These are phyloP conservation scores for Sebastes nivosus DNA, from an alignment of 2,797 vertebrate species.

Conservation along the genomic window DNA sequence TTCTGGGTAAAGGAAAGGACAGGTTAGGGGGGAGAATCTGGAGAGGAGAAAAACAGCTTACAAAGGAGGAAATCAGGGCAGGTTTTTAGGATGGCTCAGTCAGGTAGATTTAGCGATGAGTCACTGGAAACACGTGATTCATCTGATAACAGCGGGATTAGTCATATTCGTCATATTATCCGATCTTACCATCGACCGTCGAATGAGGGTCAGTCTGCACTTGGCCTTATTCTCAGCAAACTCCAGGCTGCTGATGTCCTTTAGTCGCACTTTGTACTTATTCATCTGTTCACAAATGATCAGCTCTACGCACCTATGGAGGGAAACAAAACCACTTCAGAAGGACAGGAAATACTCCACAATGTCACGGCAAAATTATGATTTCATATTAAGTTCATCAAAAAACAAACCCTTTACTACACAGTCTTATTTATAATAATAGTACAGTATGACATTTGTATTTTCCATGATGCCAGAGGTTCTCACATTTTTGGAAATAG, in stretches of 20 bases:
- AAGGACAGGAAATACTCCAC: not conserved
- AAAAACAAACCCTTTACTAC: not conserved
- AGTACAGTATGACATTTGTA: not conserved
- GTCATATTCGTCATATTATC: not conserved
- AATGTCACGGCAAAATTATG: not conserved
- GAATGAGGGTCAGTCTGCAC: constrained; percentile 92
- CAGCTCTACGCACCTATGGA: constrained; percentile 91
- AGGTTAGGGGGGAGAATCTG: constrained; percentile 83
- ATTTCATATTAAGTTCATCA: not conserved
- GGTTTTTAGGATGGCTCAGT: not conserved
- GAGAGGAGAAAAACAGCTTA: constrained; percentile 83
- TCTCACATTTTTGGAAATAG: not conserved
- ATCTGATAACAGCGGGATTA: constrained; percentile 1
- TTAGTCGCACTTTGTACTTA: constrained; percentile 94
- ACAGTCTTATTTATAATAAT: not conserved
- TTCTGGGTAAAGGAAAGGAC: constrained; percentile 89
- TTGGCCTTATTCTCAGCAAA: constrained; percentile 98
- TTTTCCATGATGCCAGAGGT: not conserved
- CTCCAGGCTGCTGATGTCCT: constrained; percentile 97
- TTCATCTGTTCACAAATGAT: constrained; percentile 97
- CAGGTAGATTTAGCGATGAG: not conserved
- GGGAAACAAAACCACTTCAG: not conserved
- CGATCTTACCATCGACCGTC: constrained; percentile 93
- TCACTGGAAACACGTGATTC: not conserved
- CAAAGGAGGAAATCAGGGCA: constrained; percentile 5